Base-by-base conservation (phyloP, 2,888 invertebrate species). In the Chouioia cunea region DNA sequence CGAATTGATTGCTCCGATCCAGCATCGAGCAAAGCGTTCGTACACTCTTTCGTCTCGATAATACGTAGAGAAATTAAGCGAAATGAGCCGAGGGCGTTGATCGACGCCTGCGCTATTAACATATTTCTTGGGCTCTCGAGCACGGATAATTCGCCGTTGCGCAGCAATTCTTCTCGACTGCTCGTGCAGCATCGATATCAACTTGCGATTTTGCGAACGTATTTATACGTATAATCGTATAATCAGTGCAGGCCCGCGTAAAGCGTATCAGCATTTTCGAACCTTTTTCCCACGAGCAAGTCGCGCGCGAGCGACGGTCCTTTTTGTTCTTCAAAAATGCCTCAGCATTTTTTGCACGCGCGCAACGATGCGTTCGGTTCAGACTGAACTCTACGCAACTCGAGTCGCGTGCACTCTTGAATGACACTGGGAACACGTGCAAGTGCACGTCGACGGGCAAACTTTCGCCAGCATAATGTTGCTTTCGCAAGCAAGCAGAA, bases 261-360 rank as follows among this genome's bases (percentile, higher is more conserved):
- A 20, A 18, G 16, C 36, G 16, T 23, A 48, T 23, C 18, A 56
- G 36, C 53, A 14, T 44, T 27, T 18, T 16, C 14, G 14, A n/a
- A 6, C 56, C 36, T n/a, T 57, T 54, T 48, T 65, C 65, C 43
- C 65, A 65, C 57, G 65, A 57, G 36, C 65, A 16, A n/a, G 27
- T 27, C n/a, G n/a, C n/a, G 20, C 23, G 47, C 18, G n/a, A 36
- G 50, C 52, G 20, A 8, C 14, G 12, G 14, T 23, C 14, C n/a
- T 20, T 52, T 58, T 65, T 10, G 36, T 50, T 57, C 50, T 50
- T 58, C 4, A 14, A 1, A n/a, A 48, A 23, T 12, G 16, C 27
- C 56, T 65, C 56, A 54, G 47, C 65, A 18, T 44, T 46, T 46
- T 46, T 23, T 6, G 10, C 36, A 36, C 36, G 36, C 22, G 22